Evolutionary conservation across 2,888 invertebrate species (phyloP), one percentile per base, ranked within the genome.

Genomic region (Caenorhabditis japonica): DNA sequence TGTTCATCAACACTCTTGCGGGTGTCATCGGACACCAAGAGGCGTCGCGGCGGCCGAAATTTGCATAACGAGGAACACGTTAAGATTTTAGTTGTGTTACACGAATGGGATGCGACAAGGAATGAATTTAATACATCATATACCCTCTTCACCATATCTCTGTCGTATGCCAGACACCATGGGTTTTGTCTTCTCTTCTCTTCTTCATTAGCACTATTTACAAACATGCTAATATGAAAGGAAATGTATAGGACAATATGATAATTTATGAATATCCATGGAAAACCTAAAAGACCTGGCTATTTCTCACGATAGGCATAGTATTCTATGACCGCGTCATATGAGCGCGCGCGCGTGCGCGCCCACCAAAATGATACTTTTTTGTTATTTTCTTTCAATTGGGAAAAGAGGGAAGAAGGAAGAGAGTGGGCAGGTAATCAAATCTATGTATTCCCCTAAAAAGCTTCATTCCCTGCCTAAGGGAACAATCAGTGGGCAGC

Each of bases 391-490:
- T n/a, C n/a, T n/a, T n/a, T n/a, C n/a, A n/a, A n/a, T n/a, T n/a
- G n/a, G 41, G 1, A 60, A 60, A 55, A 69, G 53, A 69, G 60
- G 60, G 34, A 53, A 53, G 5, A 27, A 47, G 41, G 21, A 34
- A 27, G 55, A 60, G 69, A 69, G 59, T 56, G 46, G n/a, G 27
- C 69, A 69, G 69, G 69, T 69, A 69, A 69, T 69, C 30, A 44
- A 69, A 69, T 69, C 60, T 69, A 27, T n/a, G n/a, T n/a, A n/a
- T 34, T 25, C 30, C 23, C 41, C 39, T 19, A 39, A 59, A 60
- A 53, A 55, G 52, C 49, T 41, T 41, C 33, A 38, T 36, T 27
- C 43, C 15, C 39, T 38, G 15, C 68, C 69, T 69, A 59, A 34
- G 49, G 69, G 69, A 41, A 58, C 55, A n/a, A 30, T 7, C 51